Conservation (phyloP, 2,113 vertebrate genomes). For the Callocephalon fimbriatum region DNA sequence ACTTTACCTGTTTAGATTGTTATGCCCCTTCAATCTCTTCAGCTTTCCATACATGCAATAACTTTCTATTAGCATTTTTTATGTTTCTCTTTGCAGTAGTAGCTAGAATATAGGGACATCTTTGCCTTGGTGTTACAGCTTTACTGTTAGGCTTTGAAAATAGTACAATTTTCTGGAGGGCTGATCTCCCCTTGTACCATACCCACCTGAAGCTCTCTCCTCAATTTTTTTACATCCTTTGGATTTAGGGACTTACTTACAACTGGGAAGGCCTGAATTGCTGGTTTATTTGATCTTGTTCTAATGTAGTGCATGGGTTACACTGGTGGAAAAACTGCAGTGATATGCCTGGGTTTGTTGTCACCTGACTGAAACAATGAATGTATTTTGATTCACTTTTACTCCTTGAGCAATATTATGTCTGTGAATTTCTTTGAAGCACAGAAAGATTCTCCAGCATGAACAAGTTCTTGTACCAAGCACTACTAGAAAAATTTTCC, state of each 20-base stretch:
- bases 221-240: background rate
- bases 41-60: accelerated
- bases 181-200: background rate
- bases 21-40: background rate
- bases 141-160: background rate
- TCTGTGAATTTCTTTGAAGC: background rate
- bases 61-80: background rate
- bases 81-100: background rate
- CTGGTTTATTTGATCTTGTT: background rate
- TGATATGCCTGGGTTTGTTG: background rate
- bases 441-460: background rate
- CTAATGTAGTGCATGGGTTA: background rate
- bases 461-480: background rate
- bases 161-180: background rate
- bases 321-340: background rate
- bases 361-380: background rate
- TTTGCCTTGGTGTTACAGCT: background rate
- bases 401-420: background rate
- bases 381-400: background rate
- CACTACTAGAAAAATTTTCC: background rate
- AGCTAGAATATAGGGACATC: background rate
- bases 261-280: background rate
- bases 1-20: background rate
- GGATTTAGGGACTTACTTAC: background rate
- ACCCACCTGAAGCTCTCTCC: background rate